Base-by-base conservation (phyloP, 1,140 invertebrate species). In the Temnothorax curvispinosus region DNA sequence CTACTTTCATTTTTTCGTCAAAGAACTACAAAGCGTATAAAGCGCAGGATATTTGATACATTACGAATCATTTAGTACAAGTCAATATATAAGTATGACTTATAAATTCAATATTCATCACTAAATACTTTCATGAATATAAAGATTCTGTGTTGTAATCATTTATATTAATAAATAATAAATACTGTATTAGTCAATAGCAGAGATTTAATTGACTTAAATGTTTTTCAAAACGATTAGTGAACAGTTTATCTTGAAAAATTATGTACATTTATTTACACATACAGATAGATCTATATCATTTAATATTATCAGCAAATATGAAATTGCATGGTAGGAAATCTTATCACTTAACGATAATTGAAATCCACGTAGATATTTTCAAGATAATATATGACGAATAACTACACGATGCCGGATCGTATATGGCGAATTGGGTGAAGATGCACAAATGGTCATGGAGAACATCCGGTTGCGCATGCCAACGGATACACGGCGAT, bases 1-100 rank as follows among this genome's bases (percentile, higher is more conserved):
- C 67, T 11, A 27, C 52, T 74, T 84, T 38, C 8, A 69, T 82
- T 82, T 47, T 64, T 54, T 21, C 44, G 47, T 58, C 6, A 52
- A 9, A 35, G 54, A 27, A 60, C 65, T 27, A 47, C 18, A 58
- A 35, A 72, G 18, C 38, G 27, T 3, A 38, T 58, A 47, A 41
- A 44, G 27, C 41, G 52, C 11, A 58, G 6, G 27, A 35, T 54
- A 69, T 69, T 81, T 35, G 15, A 56, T 18, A 58, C 15, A 9
- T 35, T n/a, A 21, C 52, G 13, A 52, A 78, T 3, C 11, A 27
- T 15, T 41, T 52, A 41, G 41, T 27, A 62, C n/a, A 64, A 47
- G 5, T 38, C 32, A 15, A 65, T 35, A 13, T 32, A 44, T 0
- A 32, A 35, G 18, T 8, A 21, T 5, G 8, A 18, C 32, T 32